phyloP scores from a whole-genome alignment of 2,888 invertebrate genomes.

The Chironomus riparius region DNA sequence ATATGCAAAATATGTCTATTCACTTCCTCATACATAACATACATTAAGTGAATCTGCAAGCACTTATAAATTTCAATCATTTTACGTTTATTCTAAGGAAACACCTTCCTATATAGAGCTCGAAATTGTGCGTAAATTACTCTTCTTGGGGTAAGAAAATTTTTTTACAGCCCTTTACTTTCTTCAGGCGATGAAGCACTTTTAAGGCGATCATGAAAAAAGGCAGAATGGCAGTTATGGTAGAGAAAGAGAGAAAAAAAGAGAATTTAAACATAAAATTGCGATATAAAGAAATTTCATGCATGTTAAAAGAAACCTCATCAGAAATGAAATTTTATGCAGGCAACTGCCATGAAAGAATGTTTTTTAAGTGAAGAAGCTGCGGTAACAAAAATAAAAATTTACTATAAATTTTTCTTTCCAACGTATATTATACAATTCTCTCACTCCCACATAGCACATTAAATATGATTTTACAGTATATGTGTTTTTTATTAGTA shows the following conservation, averaged over 20 bases:
- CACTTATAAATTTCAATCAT: conserved; percentile 15
- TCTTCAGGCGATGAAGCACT: not conserved
- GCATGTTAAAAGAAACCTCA: not conserved
- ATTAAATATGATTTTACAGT: conserved; percentile 26
- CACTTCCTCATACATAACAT: not conserved
- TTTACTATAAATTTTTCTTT: conserved; percentile 12
- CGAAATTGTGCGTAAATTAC: not conserved
- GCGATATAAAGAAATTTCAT: conserved; percentile 16
- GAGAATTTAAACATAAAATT: conserved; percentile 3
- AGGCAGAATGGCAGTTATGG: not conserved
- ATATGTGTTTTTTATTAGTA: conserved; percentile 23
- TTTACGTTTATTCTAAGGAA: not conserved
- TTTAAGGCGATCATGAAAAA: not conserved
- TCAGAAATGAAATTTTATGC: conserved; percentile 11
- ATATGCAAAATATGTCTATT: not conserved
- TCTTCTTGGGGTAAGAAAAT: not conserved
- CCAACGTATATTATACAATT: too few relatives aligned
- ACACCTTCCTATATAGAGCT: not conserved
- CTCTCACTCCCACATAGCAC: conserved; percentile 8
- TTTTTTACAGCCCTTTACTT: not conserved
- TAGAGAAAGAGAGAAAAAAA: not conserved
- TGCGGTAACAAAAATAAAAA: not conserved
- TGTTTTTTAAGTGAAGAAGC: not conserved
- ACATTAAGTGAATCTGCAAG: not conserved
- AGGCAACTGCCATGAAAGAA: not conserved